These are phyloP conservation scores for Caenorhabditis sinica DNA, from an alignment of 2,888 invertebrate genomes.

Conservation along the genomic window DNA sequence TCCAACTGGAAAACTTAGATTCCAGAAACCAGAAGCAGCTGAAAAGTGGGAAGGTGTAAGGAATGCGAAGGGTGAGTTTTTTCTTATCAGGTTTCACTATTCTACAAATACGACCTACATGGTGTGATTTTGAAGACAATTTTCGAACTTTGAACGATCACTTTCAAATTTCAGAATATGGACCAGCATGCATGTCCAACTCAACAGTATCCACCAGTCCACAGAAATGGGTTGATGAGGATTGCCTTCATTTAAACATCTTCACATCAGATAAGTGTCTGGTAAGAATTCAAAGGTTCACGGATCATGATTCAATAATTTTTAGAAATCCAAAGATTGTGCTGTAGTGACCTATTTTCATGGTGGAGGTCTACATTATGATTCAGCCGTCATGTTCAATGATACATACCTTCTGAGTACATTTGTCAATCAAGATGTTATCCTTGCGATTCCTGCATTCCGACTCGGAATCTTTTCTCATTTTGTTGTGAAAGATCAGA, in stretches of 20 bases:
- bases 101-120: neutral
- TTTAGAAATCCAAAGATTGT: slow-evolving; percentile 65
- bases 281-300: slow-evolving; percentile 40
- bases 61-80: slow-evolving; percentile 63
- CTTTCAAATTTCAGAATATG: slow-evolving; percentile 65
- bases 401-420: slow-evolving; percentile 71
- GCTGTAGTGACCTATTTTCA: slow-evolving; percentile 78
- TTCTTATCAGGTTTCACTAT: neutral
- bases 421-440: slow-evolving; percentile 67
- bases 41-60: slow-evolving; percentile 72
- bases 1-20: slow-evolving; percentile 76
- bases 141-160: neutral
- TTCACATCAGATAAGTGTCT: slow-evolving; percentile 74
- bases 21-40: slow-evolving; percentile 64
- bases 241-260: slow-evolving; percentile 78
- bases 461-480: slow-evolving; percentile 73
- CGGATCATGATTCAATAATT: neutral
- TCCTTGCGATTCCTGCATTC: slow-evolving; percentile 74
- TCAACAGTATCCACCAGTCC: slow-evolving; percentile 72
- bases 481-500: slow-evolving; percentile 67
- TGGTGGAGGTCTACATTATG: slow-evolving; percentile 78
- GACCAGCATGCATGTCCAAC: slow-evolving; percentile 77
- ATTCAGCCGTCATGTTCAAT: slow-evolving; percentile 80
- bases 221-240: slow-evolving; percentile 77
- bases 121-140: neutral